Percentiles rank a stretch among this genome's conserved stretches.
These are phyloP conservation scores for Engraulis encrasicolus DNA, from an alignment of 2,113 vertebrate species.

Conservation along the genomic window DNA sequence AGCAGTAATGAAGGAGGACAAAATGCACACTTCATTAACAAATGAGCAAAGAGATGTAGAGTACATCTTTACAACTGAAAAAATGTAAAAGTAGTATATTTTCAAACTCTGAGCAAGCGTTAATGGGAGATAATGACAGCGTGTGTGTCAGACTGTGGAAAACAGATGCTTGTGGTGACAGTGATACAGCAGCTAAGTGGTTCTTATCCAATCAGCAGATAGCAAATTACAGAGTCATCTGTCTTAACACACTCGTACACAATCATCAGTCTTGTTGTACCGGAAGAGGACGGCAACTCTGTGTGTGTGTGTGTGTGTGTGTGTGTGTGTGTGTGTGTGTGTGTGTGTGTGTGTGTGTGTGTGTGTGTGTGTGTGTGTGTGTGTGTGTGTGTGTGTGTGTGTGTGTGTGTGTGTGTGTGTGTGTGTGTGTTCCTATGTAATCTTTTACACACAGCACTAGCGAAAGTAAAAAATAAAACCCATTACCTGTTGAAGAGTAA, in stretches of 20 bases:
- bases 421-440: too few relatives aligned
- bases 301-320: not conserved
- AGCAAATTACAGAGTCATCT: slow-evolving; percentile 57
- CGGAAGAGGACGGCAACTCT: slow-evolving; percentile 26
- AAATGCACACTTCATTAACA: too few relatives aligned
- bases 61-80: too few relatives aligned
- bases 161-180: slow-evolving; percentile 52
- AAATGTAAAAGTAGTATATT: too few relatives aligned
- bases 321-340: not conserved
- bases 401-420: not conserved
- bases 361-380: too few relatives aligned
- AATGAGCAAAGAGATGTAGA: too few relatives aligned
- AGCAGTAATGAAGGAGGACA: too few relatives aligned
- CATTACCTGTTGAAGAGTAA: too few relatives aligned
- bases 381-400: slow-evolving; percentile 28
- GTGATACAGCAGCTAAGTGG: slow-evolving; percentile 46
- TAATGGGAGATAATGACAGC: not conserved
- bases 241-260: too few relatives aligned
- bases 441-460: too few relatives aligned
- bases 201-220: slow-evolving; percentile 63
- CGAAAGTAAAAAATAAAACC: too few relatives aligned
- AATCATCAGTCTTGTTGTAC: slow-evolving; percentile 62
- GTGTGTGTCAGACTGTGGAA: not conserved
- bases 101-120: not conserved
- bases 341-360: too few relatives aligned